These are phyloP conservation scores for Cylas formicarius DNA, from an alignment of 1,140 invertebrate species.

Conservation along the genomic window DNA sequence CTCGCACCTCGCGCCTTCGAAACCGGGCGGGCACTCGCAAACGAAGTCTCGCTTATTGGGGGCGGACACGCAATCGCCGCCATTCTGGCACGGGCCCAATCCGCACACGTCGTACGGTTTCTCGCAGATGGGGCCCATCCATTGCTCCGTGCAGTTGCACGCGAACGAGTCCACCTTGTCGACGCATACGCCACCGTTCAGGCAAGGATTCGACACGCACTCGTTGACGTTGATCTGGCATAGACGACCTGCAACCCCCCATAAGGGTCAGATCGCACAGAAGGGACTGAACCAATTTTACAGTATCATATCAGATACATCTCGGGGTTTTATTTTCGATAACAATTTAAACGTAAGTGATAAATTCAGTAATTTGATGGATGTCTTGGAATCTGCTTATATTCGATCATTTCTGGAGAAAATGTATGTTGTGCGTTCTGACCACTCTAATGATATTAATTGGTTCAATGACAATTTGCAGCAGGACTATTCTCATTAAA, in stretches of 20 bases:
- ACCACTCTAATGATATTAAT: too few species aligned
- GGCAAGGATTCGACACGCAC: conserved; percentile 58
- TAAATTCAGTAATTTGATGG: too few species aligned
- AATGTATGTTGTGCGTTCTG: too few species aligned
- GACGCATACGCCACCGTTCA: conserved; percentile 64
- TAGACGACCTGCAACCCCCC: conserved; percentile 48
- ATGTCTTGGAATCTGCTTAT: too few species aligned
- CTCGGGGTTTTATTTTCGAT: too few species aligned
- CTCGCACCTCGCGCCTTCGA: conserved; percentile 71
- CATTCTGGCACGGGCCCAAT: conserved; percentile 58
- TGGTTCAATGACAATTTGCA: conserved; percentile 8
- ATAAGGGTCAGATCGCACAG: background rate
- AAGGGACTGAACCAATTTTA: too few species aligned
- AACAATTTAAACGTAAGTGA: too few species aligned
- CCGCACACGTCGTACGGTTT: conserved; percentile 60
- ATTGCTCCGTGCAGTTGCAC: conserved; percentile 62
- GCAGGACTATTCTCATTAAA: too few species aligned
- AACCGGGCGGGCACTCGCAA: conserved; percentile 53
- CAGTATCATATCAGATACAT: too few species aligned
- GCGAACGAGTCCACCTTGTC: conserved; percentile 52
- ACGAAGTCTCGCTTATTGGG: conserved; percentile 45
- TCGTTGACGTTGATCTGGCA: conserved; percentile 62
- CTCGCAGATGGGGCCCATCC: conserved; percentile 63
- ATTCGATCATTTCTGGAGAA: too few species aligned
- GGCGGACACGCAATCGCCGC: conserved; percentile 54